phyloP scores from a whole-genome alignment of 2,797 vertebrate species.

The Lagodon rhomboides region DNA sequence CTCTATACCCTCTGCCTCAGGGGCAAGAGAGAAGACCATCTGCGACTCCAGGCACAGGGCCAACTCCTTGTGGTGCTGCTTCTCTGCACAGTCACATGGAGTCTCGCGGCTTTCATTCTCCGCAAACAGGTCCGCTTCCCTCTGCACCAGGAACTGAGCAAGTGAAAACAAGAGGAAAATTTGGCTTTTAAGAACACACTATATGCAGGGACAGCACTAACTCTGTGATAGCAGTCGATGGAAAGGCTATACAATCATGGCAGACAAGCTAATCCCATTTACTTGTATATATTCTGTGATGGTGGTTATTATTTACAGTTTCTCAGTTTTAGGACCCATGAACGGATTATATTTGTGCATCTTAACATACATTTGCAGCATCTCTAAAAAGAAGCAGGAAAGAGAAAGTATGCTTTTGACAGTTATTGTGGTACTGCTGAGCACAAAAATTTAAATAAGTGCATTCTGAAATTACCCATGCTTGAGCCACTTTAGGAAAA shows the following conservation, averaged over 20 bases:
- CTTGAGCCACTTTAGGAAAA: not conserved
- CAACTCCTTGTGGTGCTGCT: constrained; percentile 97
- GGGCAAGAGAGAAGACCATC: constrained; percentile 98
- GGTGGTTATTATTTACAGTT: not conserved
- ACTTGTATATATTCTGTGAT: not conserved
- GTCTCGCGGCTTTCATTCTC: constrained; percentile 99
- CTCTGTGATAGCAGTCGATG: not conserved
- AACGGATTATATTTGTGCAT: not conserved
- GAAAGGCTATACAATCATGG: not conserved
- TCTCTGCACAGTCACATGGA: constrained; percentile 98
- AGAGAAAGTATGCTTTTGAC: not conserved
- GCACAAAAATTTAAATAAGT: not conserved
- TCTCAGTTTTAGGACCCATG: not conserved
- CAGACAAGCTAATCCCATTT: not conserved
- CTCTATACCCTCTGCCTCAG: constrained; percentile 95
- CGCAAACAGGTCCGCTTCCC: constrained; percentile 94
- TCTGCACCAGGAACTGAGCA: constrained; percentile 91
- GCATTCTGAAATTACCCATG: not conserved
- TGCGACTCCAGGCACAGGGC: constrained; percentile 98
- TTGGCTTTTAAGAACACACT: constrained; percentile 16
- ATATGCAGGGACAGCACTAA: not conserved
- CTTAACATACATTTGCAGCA: not conserved
- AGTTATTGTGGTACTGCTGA: too few relatives aligned
- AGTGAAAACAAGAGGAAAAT: constrained; percentile 29
- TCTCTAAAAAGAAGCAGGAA: constrained; percentile 1